A percentile compares a stretch with the other conserved stretches of the same genome.
Conservation (phyloP, 2,888 invertebrate species). For the Clanis bilineata region DNA sequence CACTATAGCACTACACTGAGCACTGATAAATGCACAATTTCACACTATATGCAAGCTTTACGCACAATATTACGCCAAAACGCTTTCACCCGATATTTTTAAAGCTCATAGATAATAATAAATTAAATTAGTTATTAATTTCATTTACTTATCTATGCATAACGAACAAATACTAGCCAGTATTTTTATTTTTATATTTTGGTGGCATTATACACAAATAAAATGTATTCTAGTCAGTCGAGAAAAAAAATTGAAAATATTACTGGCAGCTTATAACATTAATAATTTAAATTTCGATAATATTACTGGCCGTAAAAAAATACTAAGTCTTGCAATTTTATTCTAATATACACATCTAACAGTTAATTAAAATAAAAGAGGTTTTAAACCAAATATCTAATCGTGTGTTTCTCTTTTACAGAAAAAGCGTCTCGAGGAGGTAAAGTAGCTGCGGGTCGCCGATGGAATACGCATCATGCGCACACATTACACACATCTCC, state of each 20-base stretch:
- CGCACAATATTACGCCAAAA: background rate
- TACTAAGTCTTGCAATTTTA: background rate
- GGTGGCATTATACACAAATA: no score
- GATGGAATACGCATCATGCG: conserved; percentile 15
- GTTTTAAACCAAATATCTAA: conserved; percentile 33
- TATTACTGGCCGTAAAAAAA: background rate
- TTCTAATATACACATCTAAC: background rate
- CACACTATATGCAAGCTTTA: background rate
- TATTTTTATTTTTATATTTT: background rate
- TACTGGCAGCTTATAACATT: no score
- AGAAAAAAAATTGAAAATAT: background rate
- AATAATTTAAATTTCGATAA: no score
- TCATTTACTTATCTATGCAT: no score
- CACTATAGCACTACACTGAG: background rate
- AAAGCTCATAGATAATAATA: no score
- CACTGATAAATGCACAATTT: background rate
- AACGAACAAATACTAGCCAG: background rate
- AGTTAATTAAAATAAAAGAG: background rate
- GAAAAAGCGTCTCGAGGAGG: conserved; percentile 91
- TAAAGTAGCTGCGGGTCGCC: conserved; percentile 60
- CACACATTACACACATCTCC: background rate
- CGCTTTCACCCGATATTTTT: no score
- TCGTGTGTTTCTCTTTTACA: conserved; percentile 81
- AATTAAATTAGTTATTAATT: no score
- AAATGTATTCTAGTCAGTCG: background rate